These are phyloP conservation scores for Papilio glaucus DNA, from an alignment of 1,140 invertebrate species.

Conservation along the genomic window DNA sequence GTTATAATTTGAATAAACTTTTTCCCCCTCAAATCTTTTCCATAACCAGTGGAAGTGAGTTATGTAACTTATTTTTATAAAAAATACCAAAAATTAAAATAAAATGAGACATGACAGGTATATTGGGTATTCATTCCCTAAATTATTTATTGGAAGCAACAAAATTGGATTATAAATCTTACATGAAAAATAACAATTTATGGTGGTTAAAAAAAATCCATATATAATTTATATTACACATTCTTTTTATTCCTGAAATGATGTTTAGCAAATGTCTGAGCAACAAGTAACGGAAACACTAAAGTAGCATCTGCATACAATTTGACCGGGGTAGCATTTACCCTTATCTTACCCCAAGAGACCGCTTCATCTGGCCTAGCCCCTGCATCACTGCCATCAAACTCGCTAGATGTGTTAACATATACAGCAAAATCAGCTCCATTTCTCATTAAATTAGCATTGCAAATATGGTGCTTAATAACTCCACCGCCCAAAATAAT, in stretches of 20 bases:
- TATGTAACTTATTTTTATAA: no score
- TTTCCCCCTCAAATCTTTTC: no score
- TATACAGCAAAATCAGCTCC: constrained; percentile 99
- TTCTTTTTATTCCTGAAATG: constrained; percentile 81
- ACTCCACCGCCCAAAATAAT: constrained; percentile 98
- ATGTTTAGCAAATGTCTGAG: constrained; percentile 95
- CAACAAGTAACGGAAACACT: constrained; percentile 97
- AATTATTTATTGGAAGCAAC: neutral
- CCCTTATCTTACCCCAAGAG: constrained; percentile 99
- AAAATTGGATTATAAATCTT: neutral
- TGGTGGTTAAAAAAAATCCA: neutral
- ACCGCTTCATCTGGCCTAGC: constrained; percentile 99
- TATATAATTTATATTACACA: constrained; percentile 58
- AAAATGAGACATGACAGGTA: neutral
- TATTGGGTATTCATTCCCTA: neutral
- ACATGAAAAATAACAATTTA: neutral
- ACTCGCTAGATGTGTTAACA: constrained; percentile 98
- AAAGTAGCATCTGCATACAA: constrained; percentile 97
- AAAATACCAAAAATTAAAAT: neutral
- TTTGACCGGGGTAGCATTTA: constrained; percentile 96
- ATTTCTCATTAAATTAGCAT: constrained; percentile 99
- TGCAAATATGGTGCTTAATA: constrained; percentile 99
- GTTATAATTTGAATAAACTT: no score
- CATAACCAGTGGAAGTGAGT: no score
- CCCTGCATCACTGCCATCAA: constrained; percentile 97